Evolutionary conservation across 2,888 invertebrate species (phyloP).

Genomic region (Cephus rjabovi): DNA sequence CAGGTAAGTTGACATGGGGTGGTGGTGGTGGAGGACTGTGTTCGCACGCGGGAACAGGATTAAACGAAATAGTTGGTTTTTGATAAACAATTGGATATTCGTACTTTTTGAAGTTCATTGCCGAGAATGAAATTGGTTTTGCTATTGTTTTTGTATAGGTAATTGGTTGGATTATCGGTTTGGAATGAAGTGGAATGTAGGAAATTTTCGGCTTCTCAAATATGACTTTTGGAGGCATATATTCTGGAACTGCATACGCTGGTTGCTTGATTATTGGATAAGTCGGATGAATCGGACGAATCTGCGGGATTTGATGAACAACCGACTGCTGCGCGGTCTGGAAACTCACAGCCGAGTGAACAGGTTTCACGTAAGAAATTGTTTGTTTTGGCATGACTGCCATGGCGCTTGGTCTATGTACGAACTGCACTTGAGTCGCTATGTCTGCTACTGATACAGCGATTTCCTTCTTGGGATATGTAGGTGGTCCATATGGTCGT

Average conservation of each 20-base stretch:
- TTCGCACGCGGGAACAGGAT: background rate
- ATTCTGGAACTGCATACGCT: constrained; percentile 2
- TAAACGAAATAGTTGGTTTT: constrained; percentile 37
- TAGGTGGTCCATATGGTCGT: constrained; percentile 40
- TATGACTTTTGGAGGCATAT: constrained; percentile 29
- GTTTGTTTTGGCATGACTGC: constrained; percentile 36
- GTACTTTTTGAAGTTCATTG: constrained; percentile 3
- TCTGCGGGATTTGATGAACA: background rate
- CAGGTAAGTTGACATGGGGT: background rate
- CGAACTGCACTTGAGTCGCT: constrained; percentile 30
- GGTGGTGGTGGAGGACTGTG: background rate
- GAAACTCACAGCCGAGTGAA: constrained; percentile 16
- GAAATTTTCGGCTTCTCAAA: constrained; percentile 46
- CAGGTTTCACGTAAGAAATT: constrained; percentile 44
- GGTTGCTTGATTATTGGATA: constrained; percentile 29
- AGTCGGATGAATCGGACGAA: constrained; percentile 18
- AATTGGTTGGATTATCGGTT: constrained; percentile 9
- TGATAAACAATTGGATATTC: constrained; percentile 38
- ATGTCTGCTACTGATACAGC: background rate
- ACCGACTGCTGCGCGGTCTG: constrained; percentile 8
- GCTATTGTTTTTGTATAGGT: constrained; percentile 15
- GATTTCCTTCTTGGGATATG: constrained; percentile 35
- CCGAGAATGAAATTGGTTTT: constrained; percentile 12
- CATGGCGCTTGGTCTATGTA: constrained; percentile 25
- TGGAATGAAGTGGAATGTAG: background rate